These are phyloP conservation scores for Bagarius yarrelli DNA, from an alignment of 2,113 vertebrate genomes.

Conservation along the genomic window DNA sequence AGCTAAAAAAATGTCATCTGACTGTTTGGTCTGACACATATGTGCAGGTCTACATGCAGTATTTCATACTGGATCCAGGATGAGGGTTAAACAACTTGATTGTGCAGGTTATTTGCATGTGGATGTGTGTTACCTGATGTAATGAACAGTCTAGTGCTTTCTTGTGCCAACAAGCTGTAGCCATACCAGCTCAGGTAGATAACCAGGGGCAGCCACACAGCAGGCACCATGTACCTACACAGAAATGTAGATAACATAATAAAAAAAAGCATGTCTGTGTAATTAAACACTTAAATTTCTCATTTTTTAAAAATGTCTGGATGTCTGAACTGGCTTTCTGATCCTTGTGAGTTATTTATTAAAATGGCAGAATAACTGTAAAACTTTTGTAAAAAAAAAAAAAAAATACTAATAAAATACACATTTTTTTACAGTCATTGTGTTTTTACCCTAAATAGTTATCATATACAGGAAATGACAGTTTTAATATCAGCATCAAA, in stretches of 20 bases:
- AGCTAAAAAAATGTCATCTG: not conserved
- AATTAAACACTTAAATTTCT: not conserved
- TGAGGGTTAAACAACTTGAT: not conserved
- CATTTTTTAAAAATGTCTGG: no score
- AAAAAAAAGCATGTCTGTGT: not conserved
- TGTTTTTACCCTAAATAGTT: no score
- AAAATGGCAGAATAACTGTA: no score
- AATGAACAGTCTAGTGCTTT: constrained; percentile 72
- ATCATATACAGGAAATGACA: no score
- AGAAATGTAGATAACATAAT: not conserved
- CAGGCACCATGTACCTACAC: constrained; percentile 85
- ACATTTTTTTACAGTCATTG: no score
- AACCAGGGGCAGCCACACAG: constrained; percentile 88
- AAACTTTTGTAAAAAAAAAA: no score
- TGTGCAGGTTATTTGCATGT: not conserved
- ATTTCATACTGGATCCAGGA: not conserved
- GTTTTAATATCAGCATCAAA: not conserved
- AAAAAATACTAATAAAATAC: no score
- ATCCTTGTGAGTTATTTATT: no score
- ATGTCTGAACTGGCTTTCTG: no score
- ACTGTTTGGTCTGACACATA: not conserved
- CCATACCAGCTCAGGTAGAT: constrained; percentile 83
- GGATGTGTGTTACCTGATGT: constrained; percentile 62
- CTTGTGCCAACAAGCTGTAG: constrained; percentile 78
- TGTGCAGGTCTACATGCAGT: not conserved